Conservation (phyloP, 23 tunicate species). For the Aplidium turbinatum region DNA sequence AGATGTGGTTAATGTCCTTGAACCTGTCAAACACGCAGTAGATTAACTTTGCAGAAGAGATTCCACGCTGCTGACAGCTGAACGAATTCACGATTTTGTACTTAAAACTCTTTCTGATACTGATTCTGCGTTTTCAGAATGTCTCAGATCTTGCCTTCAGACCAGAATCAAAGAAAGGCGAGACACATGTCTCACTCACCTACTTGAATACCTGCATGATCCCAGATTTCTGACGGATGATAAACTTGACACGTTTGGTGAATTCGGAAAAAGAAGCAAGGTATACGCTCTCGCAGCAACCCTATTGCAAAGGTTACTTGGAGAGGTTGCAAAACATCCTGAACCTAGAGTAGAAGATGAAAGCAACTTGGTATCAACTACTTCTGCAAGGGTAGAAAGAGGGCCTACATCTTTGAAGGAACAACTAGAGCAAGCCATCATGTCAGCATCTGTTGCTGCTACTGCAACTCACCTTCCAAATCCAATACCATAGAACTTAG, state of each 20-base stretch:
- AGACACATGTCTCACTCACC: slow-evolving; percentile 33
- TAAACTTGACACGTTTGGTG: slow-evolving; percentile 39
- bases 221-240: slow-evolving; percentile 30
- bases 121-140: slow-evolving; percentile 36
- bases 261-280: slow-evolving; percentile 51
- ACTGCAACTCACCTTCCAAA: too few species aligned
- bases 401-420: slow-evolving; percentile 43
- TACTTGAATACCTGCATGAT: slow-evolving; percentile 42
- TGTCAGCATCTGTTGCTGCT: slow-evolving; percentile 49
- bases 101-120: slow-evolving; percentile 36
- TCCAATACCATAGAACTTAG: slow-evolving; percentile 42
- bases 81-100: slow-evolving; percentile 41
- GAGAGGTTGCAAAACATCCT: slow-evolving; percentile 18
- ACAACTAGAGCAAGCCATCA: slow-evolving; percentile 52
- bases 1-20: slow-evolving; percentile 45
- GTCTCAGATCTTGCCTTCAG: slow-evolving; percentile 35
- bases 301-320: slow-evolving; percentile 47
- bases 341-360: too few species aligned
- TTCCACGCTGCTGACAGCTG: slow-evolving; percentile 37
- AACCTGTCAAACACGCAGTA: slow-evolving; percentile 42
- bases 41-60: slow-evolving; percentile 38
- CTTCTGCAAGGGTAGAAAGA: slow-evolving; percentile 35
- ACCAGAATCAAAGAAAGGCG: slow-evolving; percentile 43
- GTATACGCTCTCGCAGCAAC: slow-evolving; percentile 49
- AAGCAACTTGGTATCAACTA: slow-evolving; percentile 36